Evolutionary conservation across 2,113 vertebrate genomes (phyloP).

Genomic region (Pelobates fuscus): DNA sequence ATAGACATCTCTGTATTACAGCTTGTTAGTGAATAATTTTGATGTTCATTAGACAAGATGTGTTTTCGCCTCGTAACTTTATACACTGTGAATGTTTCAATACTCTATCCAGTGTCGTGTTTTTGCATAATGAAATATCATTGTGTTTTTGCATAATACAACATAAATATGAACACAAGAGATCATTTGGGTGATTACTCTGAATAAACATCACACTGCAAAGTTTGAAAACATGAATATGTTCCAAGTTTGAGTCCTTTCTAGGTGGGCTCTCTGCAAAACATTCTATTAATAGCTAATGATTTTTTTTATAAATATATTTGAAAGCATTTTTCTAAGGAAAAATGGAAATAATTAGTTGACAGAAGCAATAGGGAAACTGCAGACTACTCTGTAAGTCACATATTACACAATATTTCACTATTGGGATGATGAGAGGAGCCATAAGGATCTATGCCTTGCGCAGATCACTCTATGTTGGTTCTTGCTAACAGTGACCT

Average conservation of each 20-base stretch:
- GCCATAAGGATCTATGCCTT: no score
- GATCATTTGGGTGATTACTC: slow-evolving; percentile 44
- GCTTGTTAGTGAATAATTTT: slow-evolving; percentile 47
- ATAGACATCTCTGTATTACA: slow-evolving; percentile 43
- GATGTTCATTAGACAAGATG: slow-evolving; percentile 41
- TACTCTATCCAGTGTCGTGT: slow-evolving; percentile 20
- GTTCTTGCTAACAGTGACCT: no score
- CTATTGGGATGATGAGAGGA: no score
- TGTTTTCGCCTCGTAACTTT: slow-evolving; percentile 44
- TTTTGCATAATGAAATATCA: slow-evolving; percentile 37
- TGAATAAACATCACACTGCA: slow-evolving; percentile 46
- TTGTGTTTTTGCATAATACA: slow-evolving; percentile 37
- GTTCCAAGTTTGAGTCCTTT: slow-evolving; percentile 21
- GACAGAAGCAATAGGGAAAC: no score
- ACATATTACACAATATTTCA: no score
- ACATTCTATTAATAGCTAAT: background rate
- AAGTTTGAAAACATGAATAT: slow-evolving; percentile 38
- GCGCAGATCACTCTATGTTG: no score
- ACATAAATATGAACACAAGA: slow-evolving; percentile 35
- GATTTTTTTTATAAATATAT: background rate
- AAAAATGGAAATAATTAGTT: no score
- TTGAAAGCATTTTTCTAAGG: background rate
- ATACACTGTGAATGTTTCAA: slow-evolving; percentile 42
- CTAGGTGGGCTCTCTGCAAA: slow-evolving; percentile 24
- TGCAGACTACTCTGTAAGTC: no score